These are phyloP conservation scores for Eurytoma californica DNA, from an alignment of 2,888 invertebrate species.

Conservation along the genomic window DNA sequence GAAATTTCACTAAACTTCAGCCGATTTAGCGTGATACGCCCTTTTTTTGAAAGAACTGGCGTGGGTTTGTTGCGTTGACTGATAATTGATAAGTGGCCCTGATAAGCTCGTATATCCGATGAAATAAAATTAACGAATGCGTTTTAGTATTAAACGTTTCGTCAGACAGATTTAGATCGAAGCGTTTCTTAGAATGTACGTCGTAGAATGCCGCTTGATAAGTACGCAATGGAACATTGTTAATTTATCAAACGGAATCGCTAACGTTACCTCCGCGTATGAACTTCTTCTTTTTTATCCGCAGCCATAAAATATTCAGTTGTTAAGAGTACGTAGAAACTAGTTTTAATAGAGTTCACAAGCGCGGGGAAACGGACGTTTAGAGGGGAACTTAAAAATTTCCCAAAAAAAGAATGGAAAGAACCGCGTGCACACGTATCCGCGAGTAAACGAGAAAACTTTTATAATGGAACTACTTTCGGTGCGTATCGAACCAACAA, in stretches of 20 bases:
- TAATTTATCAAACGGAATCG: neutral
- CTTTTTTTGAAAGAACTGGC: too few species aligned
- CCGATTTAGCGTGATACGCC: too few species aligned
- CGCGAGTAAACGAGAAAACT: constrained; percentile 43
- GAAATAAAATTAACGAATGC: too few species aligned
- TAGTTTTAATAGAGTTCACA: neutral
- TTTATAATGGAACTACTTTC: constrained; percentile 42
- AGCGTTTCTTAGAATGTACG: too few species aligned
- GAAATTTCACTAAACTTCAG: too few species aligned
- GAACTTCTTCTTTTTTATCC: neutral
- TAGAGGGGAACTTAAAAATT: constrained; percentile 18
- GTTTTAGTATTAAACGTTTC: too few species aligned
- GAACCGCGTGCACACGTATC: neutral
- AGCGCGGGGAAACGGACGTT: constrained; percentile 1
- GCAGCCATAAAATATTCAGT: neutral
- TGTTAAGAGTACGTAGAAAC: neutral
- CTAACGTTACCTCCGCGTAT: neutral
- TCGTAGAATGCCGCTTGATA: too few species aligned
- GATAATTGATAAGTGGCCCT: too few species aligned
- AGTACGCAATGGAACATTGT: too few species aligned
- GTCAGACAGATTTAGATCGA: too few species aligned
- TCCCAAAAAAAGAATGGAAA: neutral
- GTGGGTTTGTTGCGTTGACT: too few species aligned
- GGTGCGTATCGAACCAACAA: neutral
- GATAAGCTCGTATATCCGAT: too few species aligned